These are phyloP conservation scores for Mnemiopsis leidyi DNA, from an alignment of 37 sponge, comb jelly and placozoan species.

Conservation along the genomic window DNA sequence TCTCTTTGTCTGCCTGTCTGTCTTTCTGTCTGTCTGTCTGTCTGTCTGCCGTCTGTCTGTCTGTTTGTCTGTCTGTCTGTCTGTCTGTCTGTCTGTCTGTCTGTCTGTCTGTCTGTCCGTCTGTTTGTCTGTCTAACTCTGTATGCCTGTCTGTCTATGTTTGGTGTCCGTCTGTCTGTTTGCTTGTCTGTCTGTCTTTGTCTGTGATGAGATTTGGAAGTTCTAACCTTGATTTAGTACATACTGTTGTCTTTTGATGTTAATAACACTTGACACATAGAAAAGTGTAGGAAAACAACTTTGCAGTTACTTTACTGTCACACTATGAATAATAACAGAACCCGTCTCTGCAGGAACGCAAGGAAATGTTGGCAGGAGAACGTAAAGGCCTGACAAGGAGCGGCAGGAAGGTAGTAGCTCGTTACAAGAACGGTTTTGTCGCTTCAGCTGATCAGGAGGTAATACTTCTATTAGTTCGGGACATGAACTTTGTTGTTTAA, in stretches of 20 bases:
- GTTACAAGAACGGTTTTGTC: conserved; percentile 23
- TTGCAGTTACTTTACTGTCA: too few species aligned
- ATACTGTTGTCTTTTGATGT: too few species aligned
- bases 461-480: too few species aligned
- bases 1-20: not conserved
- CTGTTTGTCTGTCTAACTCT: not conserved
- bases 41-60: not conserved
- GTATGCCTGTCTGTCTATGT: not conserved
- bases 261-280: too few species aligned
- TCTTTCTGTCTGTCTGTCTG: not conserved
- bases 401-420: conserved; percentile 28
- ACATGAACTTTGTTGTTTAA: too few species aligned
- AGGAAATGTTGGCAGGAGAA: conserved; percentile 14
- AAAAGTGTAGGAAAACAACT: too few species aligned
- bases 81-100: not conserved
- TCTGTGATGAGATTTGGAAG: too few species aligned
- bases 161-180: not conserved
- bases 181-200: not conserved
- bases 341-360: conserved; percentile 43
- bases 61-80: not conserved
- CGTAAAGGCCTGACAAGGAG: conserved; percentile 13
- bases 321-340: too few species aligned
- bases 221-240: too few species aligned
- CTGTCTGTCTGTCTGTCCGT: not conserved
- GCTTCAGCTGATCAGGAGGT: not conserved